Evolutionary conservation across 2,797 vertebrate genomes (phyloP).

Genomic region (Lacerta agilis): DNA sequence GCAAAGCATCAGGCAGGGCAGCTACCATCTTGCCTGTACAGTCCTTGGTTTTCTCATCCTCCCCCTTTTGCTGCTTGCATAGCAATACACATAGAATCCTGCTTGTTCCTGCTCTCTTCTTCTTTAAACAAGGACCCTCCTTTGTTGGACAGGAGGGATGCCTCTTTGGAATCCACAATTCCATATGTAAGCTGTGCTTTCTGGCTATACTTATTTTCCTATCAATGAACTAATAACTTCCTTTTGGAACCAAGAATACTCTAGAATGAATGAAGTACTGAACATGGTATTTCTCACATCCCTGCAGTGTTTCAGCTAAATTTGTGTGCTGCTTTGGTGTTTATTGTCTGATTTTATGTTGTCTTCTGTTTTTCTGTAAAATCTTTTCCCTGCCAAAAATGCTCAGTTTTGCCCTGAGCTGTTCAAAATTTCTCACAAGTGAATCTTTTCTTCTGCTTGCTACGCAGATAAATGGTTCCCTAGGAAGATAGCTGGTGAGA

Average conservation of each 20-base stretch:
- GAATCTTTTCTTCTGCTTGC: background rate
- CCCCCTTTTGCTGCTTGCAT: background rate
- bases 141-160: background rate
- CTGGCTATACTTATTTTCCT: background rate
- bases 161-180: background rate
- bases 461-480: background rate
- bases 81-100: background rate
- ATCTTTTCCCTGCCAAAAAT: background rate
- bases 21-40: background rate
- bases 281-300: background rate
- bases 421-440: background rate
- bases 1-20: background rate
- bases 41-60: background rate
- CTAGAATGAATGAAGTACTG: background rate
- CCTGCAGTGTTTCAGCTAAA: background rate
- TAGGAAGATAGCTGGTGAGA: background rate
- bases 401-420: background rate
- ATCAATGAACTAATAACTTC: background rate
- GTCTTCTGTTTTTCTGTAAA: background rate
- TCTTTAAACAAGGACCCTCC: background rate
- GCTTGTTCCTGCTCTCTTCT: background rate
- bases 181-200: background rate
- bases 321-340: background rate
- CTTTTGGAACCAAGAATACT: background rate
- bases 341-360: background rate